A percentile compares a stretch with the other conserved stretches of the same genome.
Evolutionary conservation across 2,888 invertebrate genomes (phyloP).

Genomic region (Prenolepis imparis): DNA sequence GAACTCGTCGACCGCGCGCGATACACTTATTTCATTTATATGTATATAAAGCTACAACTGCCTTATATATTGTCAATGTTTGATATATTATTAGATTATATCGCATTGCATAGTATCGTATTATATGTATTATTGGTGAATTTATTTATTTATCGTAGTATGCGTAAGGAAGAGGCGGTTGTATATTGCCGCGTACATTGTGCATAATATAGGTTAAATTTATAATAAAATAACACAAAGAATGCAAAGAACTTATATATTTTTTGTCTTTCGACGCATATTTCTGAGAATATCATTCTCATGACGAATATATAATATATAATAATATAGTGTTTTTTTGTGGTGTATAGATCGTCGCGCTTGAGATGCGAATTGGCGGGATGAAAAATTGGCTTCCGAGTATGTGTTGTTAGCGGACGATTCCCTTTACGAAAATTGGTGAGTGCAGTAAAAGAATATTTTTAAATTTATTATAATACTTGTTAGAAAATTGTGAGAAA

Average conservation of each 20-base stretch:
- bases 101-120: neutral
- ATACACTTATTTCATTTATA: neutral
- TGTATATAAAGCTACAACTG: neutral
- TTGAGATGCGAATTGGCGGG: neutral
- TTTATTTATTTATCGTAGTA: neutral
- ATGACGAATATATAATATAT: neutral
- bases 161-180: neutral
- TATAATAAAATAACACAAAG: neutral
- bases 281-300: neutral
- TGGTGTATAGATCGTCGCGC: neutral
- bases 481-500: slow-evolving; percentile 6
- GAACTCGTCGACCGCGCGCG: neutral
- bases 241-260: no score
- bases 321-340: neutral
- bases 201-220: neutral
- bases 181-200: no score
- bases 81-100: neutral
- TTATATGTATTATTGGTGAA: neutral
- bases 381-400: neutral
- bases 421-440: neutral
- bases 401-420: neutral
- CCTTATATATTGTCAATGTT: neutral
- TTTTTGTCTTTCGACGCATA: neutral
- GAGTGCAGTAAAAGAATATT: slow-evolving; percentile 19
- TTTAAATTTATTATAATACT: slow-evolving; percentile 14